These are phyloP conservation scores for Montipora efflorescens DNA, from an alignment of 64 coral and sea anemone species.

Conservation along the genomic window DNA sequence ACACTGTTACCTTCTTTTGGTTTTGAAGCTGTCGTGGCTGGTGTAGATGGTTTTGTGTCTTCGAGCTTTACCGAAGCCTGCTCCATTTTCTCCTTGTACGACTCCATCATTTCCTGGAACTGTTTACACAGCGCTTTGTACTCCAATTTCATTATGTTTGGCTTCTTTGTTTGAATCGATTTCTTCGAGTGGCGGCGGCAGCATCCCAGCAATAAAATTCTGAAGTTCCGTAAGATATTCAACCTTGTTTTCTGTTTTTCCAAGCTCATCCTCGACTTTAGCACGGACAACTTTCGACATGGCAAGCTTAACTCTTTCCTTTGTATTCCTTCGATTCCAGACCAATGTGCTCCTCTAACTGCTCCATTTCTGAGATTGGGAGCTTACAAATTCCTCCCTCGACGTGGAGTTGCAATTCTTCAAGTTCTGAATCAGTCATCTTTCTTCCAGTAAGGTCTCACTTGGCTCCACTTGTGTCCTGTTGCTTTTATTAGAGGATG, in stretches of 20 bases:
- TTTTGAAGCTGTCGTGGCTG: too few species aligned
- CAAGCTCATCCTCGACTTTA: neutral
- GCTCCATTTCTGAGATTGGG: slow-evolving; percentile 15
- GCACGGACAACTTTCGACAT: neutral
- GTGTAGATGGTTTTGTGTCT: neutral
- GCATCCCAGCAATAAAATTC: slow-evolving; percentile 11
- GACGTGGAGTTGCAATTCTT: neutral
- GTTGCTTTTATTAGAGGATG: too few species aligned
- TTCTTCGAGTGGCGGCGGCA: neutral
- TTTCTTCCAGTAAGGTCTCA: too few species aligned
- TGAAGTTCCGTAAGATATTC: neutral
- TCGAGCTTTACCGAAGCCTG: slow-evolving; percentile 3
- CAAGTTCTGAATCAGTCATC: neutral
- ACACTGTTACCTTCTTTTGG: neutral
- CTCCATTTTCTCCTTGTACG: neutral
- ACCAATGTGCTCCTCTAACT: neutral
- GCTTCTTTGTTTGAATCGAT: neutral
- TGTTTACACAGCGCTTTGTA: neutral
- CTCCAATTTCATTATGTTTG: neutral
- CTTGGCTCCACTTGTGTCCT: too few species aligned
- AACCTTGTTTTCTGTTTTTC: slow-evolving; percentile 1
- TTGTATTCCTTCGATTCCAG: slow-evolving; percentile 7
- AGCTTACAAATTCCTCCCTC: slow-evolving; percentile 26
- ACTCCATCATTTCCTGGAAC: slow-evolving; percentile 15
- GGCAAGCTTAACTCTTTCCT: slow-evolving; percentile 22